Percentiles rank a stretch among this genome's conserved stretches.
Evolutionary conservation across 2,888 invertebrate species (phyloP).

Genomic region (Salpingus planirostris): DNA sequence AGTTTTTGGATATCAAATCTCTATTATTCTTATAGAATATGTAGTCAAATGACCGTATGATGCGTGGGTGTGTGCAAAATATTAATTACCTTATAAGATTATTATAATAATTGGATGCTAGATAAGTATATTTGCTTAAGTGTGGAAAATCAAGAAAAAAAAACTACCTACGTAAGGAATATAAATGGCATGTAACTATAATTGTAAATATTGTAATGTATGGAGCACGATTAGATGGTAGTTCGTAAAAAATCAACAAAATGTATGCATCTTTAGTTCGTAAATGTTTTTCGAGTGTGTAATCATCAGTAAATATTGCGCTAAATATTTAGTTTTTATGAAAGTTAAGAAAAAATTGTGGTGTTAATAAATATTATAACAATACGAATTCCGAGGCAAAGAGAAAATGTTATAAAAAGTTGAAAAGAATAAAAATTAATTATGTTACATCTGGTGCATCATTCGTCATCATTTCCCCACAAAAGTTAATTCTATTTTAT

Average conservation of each 20-base stretch:
- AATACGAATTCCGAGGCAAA: slow-evolving; percentile 4
- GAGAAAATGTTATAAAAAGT: slow-evolving; percentile 34
- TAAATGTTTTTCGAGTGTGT: slow-evolving; percentile 15
- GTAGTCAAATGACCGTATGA: too few species aligned
- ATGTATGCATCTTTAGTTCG: slow-evolving; percentile 20
- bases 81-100: too few species aligned
- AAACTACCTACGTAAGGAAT: too few species aligned
- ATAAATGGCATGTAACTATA: slow-evolving; percentile 1
- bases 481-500: too few species aligned
- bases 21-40: too few species aligned
- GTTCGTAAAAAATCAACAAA: slow-evolving; percentile 14
- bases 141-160: not conserved
- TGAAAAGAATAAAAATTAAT: slow-evolving; percentile 34
- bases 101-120: too few species aligned
- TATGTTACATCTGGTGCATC: slow-evolving; percentile 32
- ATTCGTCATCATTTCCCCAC: too few species aligned
- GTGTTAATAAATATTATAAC: slow-evolving; percentile 10
- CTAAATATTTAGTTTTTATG: too few species aligned
- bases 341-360: too few species aligned
- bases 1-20: too few species aligned
- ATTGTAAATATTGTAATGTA: slow-evolving; percentile 15
- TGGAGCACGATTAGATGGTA: slow-evolving; percentile 30
- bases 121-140: too few species aligned
- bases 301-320: slow-evolving; percentile 7
- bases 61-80: too few species aligned